A percentile compares a stretch with the other conserved stretches of the same genome.
Conservation (phyloP, 2,888 invertebrate genomes). For the Drosophila prolongata region DNA sequence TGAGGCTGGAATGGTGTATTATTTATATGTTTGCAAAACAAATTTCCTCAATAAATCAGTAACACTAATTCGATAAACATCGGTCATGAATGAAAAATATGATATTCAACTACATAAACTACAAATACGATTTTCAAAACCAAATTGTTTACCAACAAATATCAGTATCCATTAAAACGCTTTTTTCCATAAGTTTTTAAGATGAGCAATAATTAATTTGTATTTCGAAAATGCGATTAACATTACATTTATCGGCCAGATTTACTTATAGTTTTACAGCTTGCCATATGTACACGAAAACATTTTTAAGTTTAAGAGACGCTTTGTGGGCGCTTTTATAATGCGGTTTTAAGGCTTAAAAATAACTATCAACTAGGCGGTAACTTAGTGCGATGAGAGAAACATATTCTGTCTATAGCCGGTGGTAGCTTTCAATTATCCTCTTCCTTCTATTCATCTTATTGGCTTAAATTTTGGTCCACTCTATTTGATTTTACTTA, state of each 20-base stretch:
- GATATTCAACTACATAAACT: too few relatives aligned
- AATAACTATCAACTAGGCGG: conserved; percentile 49
- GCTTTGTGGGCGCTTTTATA: neutral
- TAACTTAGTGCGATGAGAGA: conserved; percentile 47
- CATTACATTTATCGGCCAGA: conserved; percentile 15
- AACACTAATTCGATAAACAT: too few relatives aligned
- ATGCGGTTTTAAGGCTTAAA: conserved; percentile 42
- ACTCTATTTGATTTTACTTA: conserved; percentile 56
- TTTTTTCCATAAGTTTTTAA: neutral
- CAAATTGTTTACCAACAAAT: too few relatives aligned
- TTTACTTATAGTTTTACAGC: conserved; percentile 24
- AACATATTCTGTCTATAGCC: conserved; percentile 53
- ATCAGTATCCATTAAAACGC: too few relatives aligned
- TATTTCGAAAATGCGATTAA: conserved; percentile 52
- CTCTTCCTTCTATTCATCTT: neutral
- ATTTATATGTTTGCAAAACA: too few relatives aligned
- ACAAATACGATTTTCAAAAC: too few relatives aligned
- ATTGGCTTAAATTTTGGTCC: conserved; percentile 21
- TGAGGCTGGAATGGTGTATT: too few relatives aligned
- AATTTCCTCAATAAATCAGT: too few relatives aligned
- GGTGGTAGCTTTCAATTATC: conserved; percentile 46
- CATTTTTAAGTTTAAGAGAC: conserved; percentile 1
- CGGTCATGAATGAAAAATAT: too few relatives aligned
- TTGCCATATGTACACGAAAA: conserved; percentile 22
- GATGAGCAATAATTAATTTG: conserved; percentile 49